Base-by-base conservation (phyloP, 2,797 vertebrate genomes). In the Ctenochaetus hawaiiensis region DNA sequence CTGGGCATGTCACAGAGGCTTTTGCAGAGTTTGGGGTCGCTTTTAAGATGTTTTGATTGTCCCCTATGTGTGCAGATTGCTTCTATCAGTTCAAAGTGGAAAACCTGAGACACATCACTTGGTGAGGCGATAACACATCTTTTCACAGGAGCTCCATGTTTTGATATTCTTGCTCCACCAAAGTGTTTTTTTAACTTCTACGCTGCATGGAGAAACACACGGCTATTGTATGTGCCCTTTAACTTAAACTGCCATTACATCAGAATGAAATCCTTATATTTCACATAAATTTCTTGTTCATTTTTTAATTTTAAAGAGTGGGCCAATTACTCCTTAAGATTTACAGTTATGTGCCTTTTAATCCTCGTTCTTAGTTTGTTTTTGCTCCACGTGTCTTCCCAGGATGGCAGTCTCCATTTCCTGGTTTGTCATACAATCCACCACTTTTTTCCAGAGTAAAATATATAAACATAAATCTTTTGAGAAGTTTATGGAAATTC, bases 1-100 rank as follows among this genome's bases (percentile, higher is more conserved):
- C 93, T 80, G 52, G 86, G 83, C 92, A 84, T 84, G 94, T 93
- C 77, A 4, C 72, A 53, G 75, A 79, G 80, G 66, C 72, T 70
- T 73, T 67, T 81, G 67, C 54, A 60, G 43, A 63, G 70, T 74
- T 85, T 81, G 72, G 26, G 63, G 70, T 67, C 20, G n/a, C 69
- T 84, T 72, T 80, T 49, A 62, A 86, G 82, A 85, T 91, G 85
- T 89, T 91, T 86, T 83, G 65, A 86, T 87, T 80, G 71, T 73
- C 86, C 88, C 72, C 49, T 64, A 81, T 81, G 66, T 53, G 81
- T 14, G 69, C 48, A 71, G 77, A 87, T 82, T 62, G 72, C 77
- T 86, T 81, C 54, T 77, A 68, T 82, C 81, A 87, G 61, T 75
- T 60, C 30, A 0, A 16, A 26, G 63, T 72, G 76, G 78, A 81